Percentiles rank a stretch among this genome's conserved stretches.
Evolutionary conservation across 2,888 invertebrate genomes (phyloP).

Genomic region (Thymelicus lineola): DNA sequence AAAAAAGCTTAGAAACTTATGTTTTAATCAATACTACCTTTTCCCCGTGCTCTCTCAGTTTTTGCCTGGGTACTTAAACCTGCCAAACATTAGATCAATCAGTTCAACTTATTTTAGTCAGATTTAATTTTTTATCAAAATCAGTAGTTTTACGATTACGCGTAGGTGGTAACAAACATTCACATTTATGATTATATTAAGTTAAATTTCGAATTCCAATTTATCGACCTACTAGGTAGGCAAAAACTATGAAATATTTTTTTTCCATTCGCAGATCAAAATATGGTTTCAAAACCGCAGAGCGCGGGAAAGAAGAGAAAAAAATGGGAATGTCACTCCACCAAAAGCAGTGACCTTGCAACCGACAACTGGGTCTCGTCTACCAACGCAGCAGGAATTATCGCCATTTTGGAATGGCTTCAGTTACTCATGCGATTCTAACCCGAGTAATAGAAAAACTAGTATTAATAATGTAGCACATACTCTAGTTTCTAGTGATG

Average conservation of each 20-base stretch:
- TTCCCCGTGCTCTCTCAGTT: too few species aligned
- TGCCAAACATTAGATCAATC: too few species aligned
- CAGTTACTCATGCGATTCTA: constrained; percentile 1
- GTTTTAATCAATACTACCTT: too few species aligned
- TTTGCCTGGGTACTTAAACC: too few species aligned
- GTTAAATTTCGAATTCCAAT: too few species aligned
- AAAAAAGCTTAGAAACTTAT: too few species aligned
- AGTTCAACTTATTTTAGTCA: too few species aligned
- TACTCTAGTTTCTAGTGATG: background rate
- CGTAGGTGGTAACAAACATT: too few species aligned
- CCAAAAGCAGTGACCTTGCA: constrained; percentile 68
- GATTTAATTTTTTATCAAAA: too few species aligned
- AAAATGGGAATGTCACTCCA: constrained; percentile 63
- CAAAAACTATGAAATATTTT: background rate
- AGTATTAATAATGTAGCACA: background rate
- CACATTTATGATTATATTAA: too few species aligned
- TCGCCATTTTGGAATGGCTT: constrained; percentile 10
- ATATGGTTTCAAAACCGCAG: constrained; percentile 94
- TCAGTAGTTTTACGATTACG: too few species aligned
- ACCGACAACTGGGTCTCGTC: constrained; percentile 52
- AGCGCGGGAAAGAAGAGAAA: constrained; percentile 90
- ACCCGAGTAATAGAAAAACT: background rate
- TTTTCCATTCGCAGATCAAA: constrained; percentile 71
- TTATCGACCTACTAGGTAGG: too few species aligned
- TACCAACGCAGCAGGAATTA: constrained; percentile 1